Evolutionary conservation across 37 sponge, comb jelly and placozoan species (phyloP), one percentile per base, ranked within the genome.

Genomic region (Oopsacas minuta): DNA sequence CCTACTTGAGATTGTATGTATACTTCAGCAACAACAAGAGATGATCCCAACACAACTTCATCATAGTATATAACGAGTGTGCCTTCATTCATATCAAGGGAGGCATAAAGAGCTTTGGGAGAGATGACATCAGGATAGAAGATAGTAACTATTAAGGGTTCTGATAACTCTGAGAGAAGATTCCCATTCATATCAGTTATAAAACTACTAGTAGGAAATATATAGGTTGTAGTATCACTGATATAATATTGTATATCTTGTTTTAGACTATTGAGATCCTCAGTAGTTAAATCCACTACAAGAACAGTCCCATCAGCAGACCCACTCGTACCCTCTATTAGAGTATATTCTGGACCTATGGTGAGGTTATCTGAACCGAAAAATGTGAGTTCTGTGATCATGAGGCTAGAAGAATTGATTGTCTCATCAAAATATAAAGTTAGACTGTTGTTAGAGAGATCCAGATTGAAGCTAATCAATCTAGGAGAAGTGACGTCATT

Each of bases 191-290:
- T 95, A 49, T 95, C 95, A 0, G 20, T 30, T 32, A 95, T 87
- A 20, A 89, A 82, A 82, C 35, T 42, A 36, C 32, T 38, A 25
- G 87, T 85, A 35, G 92, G 36, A 28, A 39, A n/a, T 23, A 95
- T 83, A 53, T 84, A 92, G 0, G 95, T 95, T 86, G 88, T 90
- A 15, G 82, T 23, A 0, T 1, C 36, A 25, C 81, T 25, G 0
- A 91, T 91, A 7, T 87, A 88, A 32, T 92, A 52, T 25, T 36
- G 37, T 38, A 85, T 46, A 36, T 89, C 38, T 36, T 84, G 82
- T 87, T 95, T 95, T 82, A 95, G 91, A 91, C 88, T 88, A 84
- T 94, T 94, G 34, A 94, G 82, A 86, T 94, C 95, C 52, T 81
- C 84, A 10, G 85, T 85, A 83, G 75, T 87, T 38, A 95, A 69